Evolutionary conservation across 2,888 invertebrate genomes (phyloP).

Genomic region (Plebejus argus): DNA sequence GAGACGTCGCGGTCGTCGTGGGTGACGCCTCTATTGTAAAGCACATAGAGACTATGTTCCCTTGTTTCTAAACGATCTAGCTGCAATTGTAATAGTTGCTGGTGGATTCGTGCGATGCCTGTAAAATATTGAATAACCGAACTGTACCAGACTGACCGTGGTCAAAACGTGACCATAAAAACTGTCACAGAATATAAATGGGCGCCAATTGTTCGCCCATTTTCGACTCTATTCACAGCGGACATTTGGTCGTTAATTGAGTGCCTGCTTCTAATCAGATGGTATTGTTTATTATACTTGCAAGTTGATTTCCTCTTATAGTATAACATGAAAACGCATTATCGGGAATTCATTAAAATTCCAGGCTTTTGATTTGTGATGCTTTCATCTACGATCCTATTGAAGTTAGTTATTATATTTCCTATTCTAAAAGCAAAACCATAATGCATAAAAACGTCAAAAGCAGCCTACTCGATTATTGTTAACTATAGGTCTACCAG

Average conservation of each 20-base stretch:
- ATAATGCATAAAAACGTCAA: no score
- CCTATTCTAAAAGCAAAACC: background rate
- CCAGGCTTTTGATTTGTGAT: slow-evolving; percentile 12
- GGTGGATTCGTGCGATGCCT: slow-evolving; percentile 53
- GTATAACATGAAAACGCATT: slow-evolving; percentile 33
- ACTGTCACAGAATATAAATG: slow-evolving; percentile 57
- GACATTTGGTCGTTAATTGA: slow-evolving; percentile 38
- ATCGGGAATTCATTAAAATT: slow-evolving; percentile 19
- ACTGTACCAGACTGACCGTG: slow-evolving; percentile 47
- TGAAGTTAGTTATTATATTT: background rate
- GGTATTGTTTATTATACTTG: slow-evolving; percentile 45
- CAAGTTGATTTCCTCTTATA: slow-evolving; percentile 40
- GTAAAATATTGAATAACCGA: slow-evolving; percentile 55
- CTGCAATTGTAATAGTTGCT: slow-evolving; percentile 44
- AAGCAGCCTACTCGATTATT: slow-evolving; percentile 1
- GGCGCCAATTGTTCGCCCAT: slow-evolving; percentile 35
- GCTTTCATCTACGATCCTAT: slow-evolving; percentile 2
- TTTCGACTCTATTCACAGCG: slow-evolving; percentile 39
- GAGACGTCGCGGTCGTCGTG: background rate
- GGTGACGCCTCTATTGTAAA: background rate
- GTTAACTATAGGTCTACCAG: no score
- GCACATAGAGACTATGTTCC: background rate
- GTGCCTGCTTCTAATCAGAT: slow-evolving; percentile 38
- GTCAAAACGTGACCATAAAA: slow-evolving; percentile 57
- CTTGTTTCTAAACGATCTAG: slow-evolving; percentile 23